Evolutionary conservation across 2,113 vertebrate genomes (phyloP).

Genomic region (Psophia crepitans): DNA sequence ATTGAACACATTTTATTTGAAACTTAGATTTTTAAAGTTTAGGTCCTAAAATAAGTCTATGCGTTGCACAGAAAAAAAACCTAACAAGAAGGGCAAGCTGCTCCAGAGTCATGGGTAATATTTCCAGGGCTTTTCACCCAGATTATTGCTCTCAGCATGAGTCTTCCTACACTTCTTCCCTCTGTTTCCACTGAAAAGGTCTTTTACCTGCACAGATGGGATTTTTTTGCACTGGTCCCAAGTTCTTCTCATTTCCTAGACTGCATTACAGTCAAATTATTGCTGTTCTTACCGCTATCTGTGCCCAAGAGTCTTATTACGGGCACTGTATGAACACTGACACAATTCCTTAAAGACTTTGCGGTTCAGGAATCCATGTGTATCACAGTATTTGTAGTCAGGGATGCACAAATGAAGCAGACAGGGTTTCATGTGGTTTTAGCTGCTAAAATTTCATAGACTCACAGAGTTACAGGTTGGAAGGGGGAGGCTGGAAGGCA

Average conservation of each 20-base stretch:
- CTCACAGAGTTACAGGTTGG: neutral
- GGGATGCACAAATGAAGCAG: neutral
- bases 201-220: neutral
- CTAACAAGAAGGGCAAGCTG: neutral
- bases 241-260: neutral
- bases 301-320: neutral
- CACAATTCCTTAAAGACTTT: neutral
- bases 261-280: neutral
- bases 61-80: neutral
- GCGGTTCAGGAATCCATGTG: neutral
- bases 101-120: neutral
- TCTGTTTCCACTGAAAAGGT: rapidly evolving
- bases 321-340: neutral
- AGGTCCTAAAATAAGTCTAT: neutral
- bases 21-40: neutral
- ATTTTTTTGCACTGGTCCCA: neutral
- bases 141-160: neutral
- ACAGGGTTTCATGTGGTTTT: neutral
- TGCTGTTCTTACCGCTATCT: neutral
- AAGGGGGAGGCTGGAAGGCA: neutral
- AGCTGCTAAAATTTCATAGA: neutral
- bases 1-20: neutral
- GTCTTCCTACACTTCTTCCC: neutral
- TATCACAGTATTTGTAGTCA: neutral
- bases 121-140: neutral